Evolutionary conservation across 1,140 invertebrate species (phyloP), one percentile per base, ranked within the genome.

Genomic region (Globodera rostochiensis): DNA sequence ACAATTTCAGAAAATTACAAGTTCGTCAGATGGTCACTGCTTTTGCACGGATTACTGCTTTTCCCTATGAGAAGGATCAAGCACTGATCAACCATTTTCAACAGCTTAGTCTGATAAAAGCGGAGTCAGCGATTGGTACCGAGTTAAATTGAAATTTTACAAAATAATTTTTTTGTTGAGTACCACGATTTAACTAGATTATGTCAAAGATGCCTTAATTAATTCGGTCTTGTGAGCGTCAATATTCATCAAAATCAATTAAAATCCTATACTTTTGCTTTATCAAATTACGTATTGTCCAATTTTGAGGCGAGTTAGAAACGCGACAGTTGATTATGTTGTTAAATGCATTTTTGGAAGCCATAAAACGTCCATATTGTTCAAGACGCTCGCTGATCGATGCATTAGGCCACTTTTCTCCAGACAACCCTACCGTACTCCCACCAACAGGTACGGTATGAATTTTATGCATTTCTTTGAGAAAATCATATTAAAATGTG

Each of bases 61-160:
- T 84, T 81, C 85, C 85, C 15, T 86, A 81, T 73, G 82, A 87
- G 45, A 81, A 82, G 69, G 83, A 86, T 67, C 71, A 87, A 47
- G 64, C 36, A 21, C n/a, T 86, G 46, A 84, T 77, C 70, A 45
- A 36, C 64, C 64, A 77, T 46, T 86, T 86, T 50, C 82, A 87
- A 74, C 64, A 66, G 60, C 66, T 79, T n/a, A 74, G 57, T 57
- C 25, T 86, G 5, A 50, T 79, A 19, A 77, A 86, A 36, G 73
- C 87, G 21, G 81, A 84, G 5, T n/a, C 64, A 15, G 13, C 86
- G 79, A 81, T 74, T 85, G 46, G 57, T 85, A 25, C 57, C 45
- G 76, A 53, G 36, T 36, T 36, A 36, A 36, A 36, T 36, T 36
- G 36, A 36, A 36, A 36, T n/a, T n/a, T n/a, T n/a, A n/a, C n/a